Conservation (phyloP, 1,140 invertebrate species). For the Bombus huntii region DNA sequence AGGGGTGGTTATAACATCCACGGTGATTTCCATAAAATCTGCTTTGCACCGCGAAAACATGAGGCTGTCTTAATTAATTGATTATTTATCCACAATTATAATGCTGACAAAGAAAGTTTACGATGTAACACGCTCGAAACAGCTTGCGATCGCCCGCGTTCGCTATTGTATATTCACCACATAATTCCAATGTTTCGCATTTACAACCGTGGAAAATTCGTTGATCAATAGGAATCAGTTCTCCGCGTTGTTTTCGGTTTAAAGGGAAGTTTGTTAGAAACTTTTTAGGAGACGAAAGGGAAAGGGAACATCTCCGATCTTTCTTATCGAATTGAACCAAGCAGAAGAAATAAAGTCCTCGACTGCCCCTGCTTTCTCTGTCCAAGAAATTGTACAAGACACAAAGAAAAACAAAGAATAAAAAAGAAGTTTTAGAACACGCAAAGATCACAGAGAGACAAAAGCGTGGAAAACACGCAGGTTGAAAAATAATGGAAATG, state of each 20-base stretch:
- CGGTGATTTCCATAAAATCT: constrained; percentile 65
- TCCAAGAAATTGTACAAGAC: no score
- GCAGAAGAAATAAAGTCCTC: no score
- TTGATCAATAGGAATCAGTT: neutral
- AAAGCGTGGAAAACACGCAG: neutral
- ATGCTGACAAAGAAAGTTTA: constrained; percentile 62
- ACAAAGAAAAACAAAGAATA: neutral
- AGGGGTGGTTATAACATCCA: neutral
- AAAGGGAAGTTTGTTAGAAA: neutral
- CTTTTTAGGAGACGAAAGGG: neutral
- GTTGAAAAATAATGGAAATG: neutral
- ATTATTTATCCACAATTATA: constrained; percentile 57
- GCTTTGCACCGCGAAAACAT: constrained; percentile 56
- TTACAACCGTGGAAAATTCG: neutral
- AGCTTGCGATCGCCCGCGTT: neutral
- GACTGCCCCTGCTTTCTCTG: no score
- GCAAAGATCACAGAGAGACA: no score
- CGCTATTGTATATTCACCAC: neutral
- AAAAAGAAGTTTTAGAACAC: neutral
- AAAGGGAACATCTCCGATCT: no score
- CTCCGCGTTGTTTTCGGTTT: neutral
- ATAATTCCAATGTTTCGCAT: neutral
- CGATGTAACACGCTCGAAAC: constrained; percentile 5
- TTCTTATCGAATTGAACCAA: no score
- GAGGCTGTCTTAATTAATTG: constrained; percentile 64